These are phyloP conservation scores for Galaxias olidus DNA, from an alignment of 2,797 vertebrate species.

Conservation along the genomic window DNA sequence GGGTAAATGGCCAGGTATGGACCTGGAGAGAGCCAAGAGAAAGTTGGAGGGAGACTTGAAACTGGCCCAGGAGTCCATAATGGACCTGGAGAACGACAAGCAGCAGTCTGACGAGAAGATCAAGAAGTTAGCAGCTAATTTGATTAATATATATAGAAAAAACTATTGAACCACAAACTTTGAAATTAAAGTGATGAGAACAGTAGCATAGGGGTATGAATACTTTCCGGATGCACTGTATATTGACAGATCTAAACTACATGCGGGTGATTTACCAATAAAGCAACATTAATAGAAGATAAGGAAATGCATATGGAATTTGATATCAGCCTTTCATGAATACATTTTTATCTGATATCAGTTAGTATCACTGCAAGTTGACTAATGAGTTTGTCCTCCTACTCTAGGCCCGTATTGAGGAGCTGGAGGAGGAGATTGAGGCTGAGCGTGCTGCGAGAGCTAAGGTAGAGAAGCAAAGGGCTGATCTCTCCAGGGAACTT, in stretches of 20 bases:
- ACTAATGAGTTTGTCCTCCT: not conserved
- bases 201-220: too few species aligned
- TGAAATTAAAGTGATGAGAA: too few species aligned
- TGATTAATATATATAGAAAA: too few species aligned
- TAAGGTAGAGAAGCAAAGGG: conserved; percentile 75
- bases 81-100: conserved; percentile 82
- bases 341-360: too few species aligned
- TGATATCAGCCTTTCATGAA: too few species aligned
- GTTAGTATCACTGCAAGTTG: too few species aligned
- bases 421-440: conserved; percentile 78
- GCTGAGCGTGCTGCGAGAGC: conserved; percentile 69
- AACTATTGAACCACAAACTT: too few species aligned
- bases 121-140: conserved; percentile 82
- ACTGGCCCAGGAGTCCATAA: conserved; percentile 79
- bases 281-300: too few species aligned
- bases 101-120: conserved; percentile 81
- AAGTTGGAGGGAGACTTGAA: conserved; percentile 82
- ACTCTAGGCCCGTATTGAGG: conserved; percentile 51
- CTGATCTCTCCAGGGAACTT: conserved; percentile 74
- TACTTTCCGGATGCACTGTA: too few species aligned
- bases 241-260: too few species aligned
- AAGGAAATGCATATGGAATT: too few species aligned
- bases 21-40: conserved; percentile 81
- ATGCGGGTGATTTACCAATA: too few species aligned
- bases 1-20: conserved; percentile 73